phyloP scores from a whole-genome alignment of 2,797 vertebrate species.

The Hoplostethus mediterraneus region DNA sequence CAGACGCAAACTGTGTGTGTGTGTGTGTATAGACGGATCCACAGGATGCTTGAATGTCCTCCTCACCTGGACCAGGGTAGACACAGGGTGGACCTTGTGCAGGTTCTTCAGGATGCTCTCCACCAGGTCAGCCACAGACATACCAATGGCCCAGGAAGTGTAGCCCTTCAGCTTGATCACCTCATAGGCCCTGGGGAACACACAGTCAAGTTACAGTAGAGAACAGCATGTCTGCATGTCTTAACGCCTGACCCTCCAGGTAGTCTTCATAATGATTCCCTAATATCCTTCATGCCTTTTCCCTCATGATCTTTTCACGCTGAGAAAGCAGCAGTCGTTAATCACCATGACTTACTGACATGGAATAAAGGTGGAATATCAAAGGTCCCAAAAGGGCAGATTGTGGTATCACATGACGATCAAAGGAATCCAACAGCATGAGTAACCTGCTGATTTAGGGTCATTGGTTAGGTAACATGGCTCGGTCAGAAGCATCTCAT shows the following conservation, averaged over 20 bases:
- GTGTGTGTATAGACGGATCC: no score
- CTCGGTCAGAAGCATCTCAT: neutral
- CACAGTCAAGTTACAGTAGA: neutral
- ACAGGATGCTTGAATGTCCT: neutral
- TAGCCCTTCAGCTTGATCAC: slow-evolving; percentile 98
- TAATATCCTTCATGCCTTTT: neutral
- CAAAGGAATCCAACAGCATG: neutral
- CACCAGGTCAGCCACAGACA: slow-evolving; percentile 95
- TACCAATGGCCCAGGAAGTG: slow-evolving; percentile 97
- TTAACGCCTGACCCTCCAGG: no score
- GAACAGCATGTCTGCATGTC: neutral
- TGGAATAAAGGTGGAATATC: neutral
- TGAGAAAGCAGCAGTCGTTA: neutral
- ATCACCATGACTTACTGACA: neutral
- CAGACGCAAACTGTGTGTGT: slow-evolving; percentile 8
- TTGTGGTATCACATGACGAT: neutral
- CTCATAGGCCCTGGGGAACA: slow-evolving; percentile 90
- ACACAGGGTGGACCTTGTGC: slow-evolving; percentile 94
- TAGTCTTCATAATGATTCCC: no score
- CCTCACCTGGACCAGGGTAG: slow-evolving; percentile 94
- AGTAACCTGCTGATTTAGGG: neutral
- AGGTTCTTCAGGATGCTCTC: slow-evolving; percentile 94
- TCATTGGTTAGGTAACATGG: neutral
- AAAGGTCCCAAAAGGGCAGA: neutral
- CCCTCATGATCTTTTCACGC: neutral